These are phyloP conservation scores for Rhizomys pruinosus DNA, from an alignment of 2,113 vertebrate genomes.

Conservation along the genomic window DNA sequence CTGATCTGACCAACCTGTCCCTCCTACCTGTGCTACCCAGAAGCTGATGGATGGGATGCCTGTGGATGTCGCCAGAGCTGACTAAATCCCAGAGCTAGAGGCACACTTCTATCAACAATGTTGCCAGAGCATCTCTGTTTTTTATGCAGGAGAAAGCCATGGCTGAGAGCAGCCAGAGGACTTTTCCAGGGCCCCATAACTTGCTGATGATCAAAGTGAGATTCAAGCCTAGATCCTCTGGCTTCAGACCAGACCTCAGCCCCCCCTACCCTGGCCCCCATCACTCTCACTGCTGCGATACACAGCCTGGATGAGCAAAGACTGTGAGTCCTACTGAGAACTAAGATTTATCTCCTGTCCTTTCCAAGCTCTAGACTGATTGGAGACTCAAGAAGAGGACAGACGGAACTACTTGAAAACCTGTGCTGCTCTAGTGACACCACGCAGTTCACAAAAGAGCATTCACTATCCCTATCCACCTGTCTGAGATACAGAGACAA, in stretches of 20 bases:
- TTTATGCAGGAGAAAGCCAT: slow-evolving; percentile 24
- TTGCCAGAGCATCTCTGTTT: neutral
- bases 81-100: neutral
- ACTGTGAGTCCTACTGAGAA: neutral
- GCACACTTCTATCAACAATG: neutral
- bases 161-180: neutral
- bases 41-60: neutral
- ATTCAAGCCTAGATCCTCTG: neutral
- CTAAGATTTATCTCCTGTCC: neutral
- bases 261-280: too few species aligned
- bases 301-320: neutral
- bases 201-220: neutral
- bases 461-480: neutral
- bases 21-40: neutral
- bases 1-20: neutral
- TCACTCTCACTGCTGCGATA: neutral
- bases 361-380: neutral
- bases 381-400: neutral
- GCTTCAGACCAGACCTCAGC: neutral
- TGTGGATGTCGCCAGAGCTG: neutral
- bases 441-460: neutral
- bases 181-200: neutral
- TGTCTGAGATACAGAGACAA: neutral
- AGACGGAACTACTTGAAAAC: neutral
- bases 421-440: neutral